Evolutionary conservation across 2,888 invertebrate genomes (phyloP), one percentile per base, ranked within the genome.

Genomic region (Hemithea aestivaria): DNA sequence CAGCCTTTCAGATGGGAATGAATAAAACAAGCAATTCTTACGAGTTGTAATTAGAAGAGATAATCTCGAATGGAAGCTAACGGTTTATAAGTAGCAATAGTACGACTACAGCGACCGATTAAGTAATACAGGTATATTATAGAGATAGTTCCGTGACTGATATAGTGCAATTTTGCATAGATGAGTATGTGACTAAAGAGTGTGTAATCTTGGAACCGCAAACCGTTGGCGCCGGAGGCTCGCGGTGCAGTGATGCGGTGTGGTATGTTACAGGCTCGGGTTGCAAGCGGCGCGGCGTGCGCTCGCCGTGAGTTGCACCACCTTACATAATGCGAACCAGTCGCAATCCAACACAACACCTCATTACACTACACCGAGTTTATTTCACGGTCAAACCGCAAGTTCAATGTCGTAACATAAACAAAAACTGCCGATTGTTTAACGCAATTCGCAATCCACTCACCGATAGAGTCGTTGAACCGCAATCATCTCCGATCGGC

Each of bases 261-360:
- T 5, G 16, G 16, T 16, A 16, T 16, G 16, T 5, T 16, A 12
- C 33, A 29, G 11, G 38, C 42, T 43, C 38, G 48, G 29, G 37
- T 39, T 32, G 53, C 45, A 45, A 40, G 29, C 32, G n/a, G 45
- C 40, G 23, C 40, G 50, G 55, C 56, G 54, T 45, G 53, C 49
- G 53, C 52, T n/a, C n/a, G n/a, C n/a, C n/a, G n/a, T n/a, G 62
- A 55, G 56, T 54, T 53, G 58, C 64, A 52, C 51, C 54, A 49
- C 53, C 57, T 81, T 81, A 66, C 81, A 74, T 79, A 81, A 83
- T 63, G 62, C 62, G 66, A 74, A 78, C 75, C 72, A 76, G 77
- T 76, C 66, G 62, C 56, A 40, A 41, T 48, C 49, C 48, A 48
- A 5, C 5, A 16, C 40, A 8, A 31, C 58, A 31, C 32, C 52